phyloP scores from a whole-genome alignment of 1,140 invertebrate genomes.

The Berghia stephanieae region DNA sequence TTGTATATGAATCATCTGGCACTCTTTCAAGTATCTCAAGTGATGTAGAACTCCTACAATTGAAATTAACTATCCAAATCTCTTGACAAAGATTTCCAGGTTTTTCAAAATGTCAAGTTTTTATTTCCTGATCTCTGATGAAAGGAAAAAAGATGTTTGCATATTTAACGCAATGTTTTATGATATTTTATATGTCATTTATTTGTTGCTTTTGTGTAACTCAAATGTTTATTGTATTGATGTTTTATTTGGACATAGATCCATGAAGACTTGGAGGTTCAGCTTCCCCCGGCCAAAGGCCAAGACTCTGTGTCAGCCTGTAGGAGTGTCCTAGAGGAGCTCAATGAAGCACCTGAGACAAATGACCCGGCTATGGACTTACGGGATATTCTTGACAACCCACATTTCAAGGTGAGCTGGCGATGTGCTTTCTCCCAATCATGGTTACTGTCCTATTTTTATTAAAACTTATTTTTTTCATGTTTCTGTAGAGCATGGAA shows the following conservation, averaged over 20 bases:
- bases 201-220: too few species aligned
- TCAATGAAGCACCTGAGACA: constrained; percentile 32
- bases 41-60: too few species aligned
- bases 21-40: too few species aligned
- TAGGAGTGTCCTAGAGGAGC: constrained; percentile 39
- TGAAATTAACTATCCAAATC: too few species aligned
- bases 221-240: neutral
- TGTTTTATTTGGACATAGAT: constrained; percentile 4
- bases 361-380: constrained; percentile 39
- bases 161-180: neutral
- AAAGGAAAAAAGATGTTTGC: neutral
- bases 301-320: constrained; percentile 36
- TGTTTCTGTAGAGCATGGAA: too few species aligned
- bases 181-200: neutral
- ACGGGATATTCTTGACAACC: constrained; percentile 38
- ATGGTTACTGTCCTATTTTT: too few species aligned
- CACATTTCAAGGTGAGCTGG: constrained; percentile 48
- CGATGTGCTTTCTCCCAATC: too few species aligned
- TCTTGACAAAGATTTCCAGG: too few species aligned
- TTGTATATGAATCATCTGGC: neutral
- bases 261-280: constrained; percentile 49
- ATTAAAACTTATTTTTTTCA: too few species aligned
- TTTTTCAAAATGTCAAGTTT: too few species aligned
- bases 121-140: too few species aligned
- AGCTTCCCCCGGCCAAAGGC: constrained; percentile 35